These are phyloP conservation scores for Dromococcyx pavoninus DNA, from an alignment of 2,797 vertebrate species.

Conservation along the genomic window DNA sequence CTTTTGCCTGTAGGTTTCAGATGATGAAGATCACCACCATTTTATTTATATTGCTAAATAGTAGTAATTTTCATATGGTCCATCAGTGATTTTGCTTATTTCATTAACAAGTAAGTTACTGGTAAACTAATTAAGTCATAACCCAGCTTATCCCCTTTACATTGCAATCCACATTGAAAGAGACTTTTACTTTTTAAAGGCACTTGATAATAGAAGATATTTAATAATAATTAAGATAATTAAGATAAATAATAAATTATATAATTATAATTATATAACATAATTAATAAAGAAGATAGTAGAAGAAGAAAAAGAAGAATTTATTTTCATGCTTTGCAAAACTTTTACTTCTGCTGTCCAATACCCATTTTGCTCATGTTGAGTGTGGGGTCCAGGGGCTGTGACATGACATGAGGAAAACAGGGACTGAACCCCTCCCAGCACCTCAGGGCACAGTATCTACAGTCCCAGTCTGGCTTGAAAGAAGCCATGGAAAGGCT, in stretches of 20 bases:
- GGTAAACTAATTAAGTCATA: background rate
- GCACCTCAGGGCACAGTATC: too few relatives aligned
- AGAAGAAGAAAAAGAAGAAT: too few relatives aligned
- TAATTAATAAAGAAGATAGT: too few relatives aligned
- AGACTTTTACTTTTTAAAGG: background rate
- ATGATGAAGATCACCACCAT: accelerated
- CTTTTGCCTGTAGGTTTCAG: background rate
- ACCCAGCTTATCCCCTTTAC: background rate
- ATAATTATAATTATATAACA: too few relatives aligned
- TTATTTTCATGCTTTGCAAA: background rate
- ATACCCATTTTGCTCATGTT: background rate
- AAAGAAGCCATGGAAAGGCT: background rate
- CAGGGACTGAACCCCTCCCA: background rate
- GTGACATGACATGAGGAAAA: background rate
- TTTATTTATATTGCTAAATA: background rate
- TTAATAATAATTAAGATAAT: too few relatives aligned
- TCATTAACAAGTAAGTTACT: background rate
- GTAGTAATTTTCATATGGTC: background rate
- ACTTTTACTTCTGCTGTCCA: background rate
- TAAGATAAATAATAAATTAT: too few relatives aligned
- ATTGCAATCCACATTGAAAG: background rate
- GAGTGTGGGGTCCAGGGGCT: background rate
- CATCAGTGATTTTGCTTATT: background rate
- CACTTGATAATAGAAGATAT: background rate
- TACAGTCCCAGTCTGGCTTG: background rate